Conservation (phyloP, 2,888 invertebrate genomes). For the Meliscaeva auricollis region DNA sequence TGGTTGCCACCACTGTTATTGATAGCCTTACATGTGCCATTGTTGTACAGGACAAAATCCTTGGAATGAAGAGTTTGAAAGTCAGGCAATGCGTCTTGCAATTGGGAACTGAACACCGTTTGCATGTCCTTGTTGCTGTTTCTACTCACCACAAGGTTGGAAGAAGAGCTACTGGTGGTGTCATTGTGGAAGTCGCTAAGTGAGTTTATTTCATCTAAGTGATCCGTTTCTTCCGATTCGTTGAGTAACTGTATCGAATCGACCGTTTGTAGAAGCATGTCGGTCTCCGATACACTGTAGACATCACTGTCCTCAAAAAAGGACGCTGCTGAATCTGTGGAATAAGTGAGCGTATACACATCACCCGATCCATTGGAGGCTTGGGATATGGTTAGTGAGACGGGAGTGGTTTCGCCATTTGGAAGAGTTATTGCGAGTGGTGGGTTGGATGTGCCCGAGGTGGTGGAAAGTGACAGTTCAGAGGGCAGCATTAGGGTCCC, state of each 20-base stretch:
- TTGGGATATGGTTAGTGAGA: slow-evolving; percentile 83
- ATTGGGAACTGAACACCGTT: slow-evolving; percentile 90
- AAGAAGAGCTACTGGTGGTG: slow-evolving; percentile 81
- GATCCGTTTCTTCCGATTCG: slow-evolving; percentile 87
- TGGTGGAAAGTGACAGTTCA: slow-evolving; percentile 79
- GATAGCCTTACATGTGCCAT: slow-evolving; percentile 78
- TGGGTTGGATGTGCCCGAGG: slow-evolving; percentile 85
- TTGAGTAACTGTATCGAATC: slow-evolving; percentile 88
- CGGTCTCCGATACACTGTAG: slow-evolving; percentile 89
- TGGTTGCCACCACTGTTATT: slow-evolving; percentile 79
- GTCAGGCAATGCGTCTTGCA: slow-evolving; percentile 92
- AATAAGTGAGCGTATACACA: slow-evolving; percentile 86
- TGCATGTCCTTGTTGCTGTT: slow-evolving; percentile 85
- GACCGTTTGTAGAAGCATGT: slow-evolving; percentile 88
- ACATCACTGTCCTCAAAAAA: slow-evolving; percentile 89
- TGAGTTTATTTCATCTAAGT: slow-evolving; percentile 85
- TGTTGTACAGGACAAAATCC: slow-evolving; percentile 84
- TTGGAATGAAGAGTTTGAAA: slow-evolving; percentile 91
- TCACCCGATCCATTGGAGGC: slow-evolving; percentile 84
- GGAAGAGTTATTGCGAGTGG: slow-evolving; percentile 80
- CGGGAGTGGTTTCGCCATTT: slow-evolving; percentile 81
- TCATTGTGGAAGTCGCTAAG: slow-evolving; percentile 72
- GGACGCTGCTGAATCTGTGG: slow-evolving; percentile 87
- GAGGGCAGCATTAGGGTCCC: slow-evolving; percentile 83
- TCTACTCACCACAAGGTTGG: slow-evolving; percentile 75